These are phyloP conservation scores for Planococcus citri DNA, from an alignment of 1,140 invertebrate genomes.

Conservation along the genomic window DNA sequence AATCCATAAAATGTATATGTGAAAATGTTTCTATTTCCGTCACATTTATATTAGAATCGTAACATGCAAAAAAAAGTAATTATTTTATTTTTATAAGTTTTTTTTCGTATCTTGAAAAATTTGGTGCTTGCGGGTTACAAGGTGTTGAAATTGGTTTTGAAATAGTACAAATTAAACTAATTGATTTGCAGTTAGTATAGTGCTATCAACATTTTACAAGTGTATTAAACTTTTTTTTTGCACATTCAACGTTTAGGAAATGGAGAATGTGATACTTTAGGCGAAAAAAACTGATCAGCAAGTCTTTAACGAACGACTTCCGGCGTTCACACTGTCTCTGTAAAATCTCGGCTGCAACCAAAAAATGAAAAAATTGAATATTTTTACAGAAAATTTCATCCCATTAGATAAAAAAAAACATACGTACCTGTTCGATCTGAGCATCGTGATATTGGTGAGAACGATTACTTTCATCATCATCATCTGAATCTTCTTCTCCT, in stretches of 20 bases:
- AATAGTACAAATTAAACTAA: background rate
- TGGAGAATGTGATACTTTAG: slow-evolving; percentile 11
- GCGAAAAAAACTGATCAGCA: background rate
- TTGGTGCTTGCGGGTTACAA: too few relatives aligned
- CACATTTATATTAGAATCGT: too few relatives aligned
- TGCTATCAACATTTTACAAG: background rate
- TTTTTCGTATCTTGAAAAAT: too few relatives aligned
- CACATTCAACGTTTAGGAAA: slow-evolving; percentile 19
- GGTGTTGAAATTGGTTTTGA: too few relatives aligned
- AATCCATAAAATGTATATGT: too few relatives aligned
- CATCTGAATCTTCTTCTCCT: slow-evolving; percentile 64
- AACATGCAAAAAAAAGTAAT: too few relatives aligned
- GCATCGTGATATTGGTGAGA: background rate
- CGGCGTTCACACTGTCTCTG: background rate
- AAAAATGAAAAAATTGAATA: background rate
- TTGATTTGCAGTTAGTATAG: slow-evolving; percentile 1
- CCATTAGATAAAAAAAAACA: background rate
- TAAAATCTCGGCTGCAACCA: slow-evolving; percentile 24
- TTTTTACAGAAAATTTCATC: background rate
- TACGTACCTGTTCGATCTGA: background rate
- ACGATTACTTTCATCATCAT: slow-evolving; percentile 46
- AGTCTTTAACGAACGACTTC: slow-evolving; percentile 10
- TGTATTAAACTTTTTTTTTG: slow-evolving; percentile 15
- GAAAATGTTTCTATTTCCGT: too few relatives aligned
- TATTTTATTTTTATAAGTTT: too few relatives aligned